These are phyloP conservation scores for Panagrolaimus sp. DNA, from an alignment of 1,140 invertebrate species.

Conservation along the genomic window DNA sequence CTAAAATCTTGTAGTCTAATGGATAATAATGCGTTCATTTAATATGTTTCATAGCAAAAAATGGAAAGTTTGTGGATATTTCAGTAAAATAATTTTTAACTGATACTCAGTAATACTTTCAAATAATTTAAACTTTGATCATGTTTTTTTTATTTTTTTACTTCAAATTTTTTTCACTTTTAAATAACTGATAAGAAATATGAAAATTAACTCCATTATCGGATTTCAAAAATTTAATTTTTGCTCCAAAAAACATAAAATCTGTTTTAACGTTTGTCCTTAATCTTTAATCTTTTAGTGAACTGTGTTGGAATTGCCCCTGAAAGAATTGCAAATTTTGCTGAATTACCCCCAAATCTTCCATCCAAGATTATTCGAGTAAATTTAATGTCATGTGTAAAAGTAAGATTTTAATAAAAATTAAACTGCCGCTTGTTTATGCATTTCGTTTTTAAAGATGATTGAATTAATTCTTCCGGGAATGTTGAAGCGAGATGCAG, in stretches of 20 bases:
- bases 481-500: conserved; percentile 78
- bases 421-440: conserved; percentile 18
- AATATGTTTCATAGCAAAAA: too few relatives aligned
- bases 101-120: too few relatives aligned
- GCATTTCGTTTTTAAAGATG: conserved; percentile 65
- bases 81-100: too few relatives aligned
- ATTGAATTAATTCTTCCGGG: conserved; percentile 75
- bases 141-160: too few relatives aligned
- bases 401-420: conserved; percentile 31
- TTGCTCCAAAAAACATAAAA: neutral
- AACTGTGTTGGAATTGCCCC: conserved; percentile 94
- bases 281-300: conserved; percentile 62
- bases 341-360: conserved; percentile 56
- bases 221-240: neutral
- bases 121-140: too few relatives aligned
- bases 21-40: too few relatives aligned
- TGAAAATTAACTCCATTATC: too few relatives aligned
- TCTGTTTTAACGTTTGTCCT: conserved; percentile 6
- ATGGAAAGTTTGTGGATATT: too few relatives aligned
- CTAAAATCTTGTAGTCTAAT: too few relatives aligned
- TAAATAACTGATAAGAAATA: too few relatives aligned
- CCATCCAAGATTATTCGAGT: conserved; percentile 58
- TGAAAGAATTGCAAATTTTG: conserved; percentile 71
- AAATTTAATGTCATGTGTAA: conserved; percentile 53
- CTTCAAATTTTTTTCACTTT: too few relatives aligned